Base-by-base conservation (phyloP, 2,888 invertebrate species). In the Mechanitis mazaeus region DNA sequence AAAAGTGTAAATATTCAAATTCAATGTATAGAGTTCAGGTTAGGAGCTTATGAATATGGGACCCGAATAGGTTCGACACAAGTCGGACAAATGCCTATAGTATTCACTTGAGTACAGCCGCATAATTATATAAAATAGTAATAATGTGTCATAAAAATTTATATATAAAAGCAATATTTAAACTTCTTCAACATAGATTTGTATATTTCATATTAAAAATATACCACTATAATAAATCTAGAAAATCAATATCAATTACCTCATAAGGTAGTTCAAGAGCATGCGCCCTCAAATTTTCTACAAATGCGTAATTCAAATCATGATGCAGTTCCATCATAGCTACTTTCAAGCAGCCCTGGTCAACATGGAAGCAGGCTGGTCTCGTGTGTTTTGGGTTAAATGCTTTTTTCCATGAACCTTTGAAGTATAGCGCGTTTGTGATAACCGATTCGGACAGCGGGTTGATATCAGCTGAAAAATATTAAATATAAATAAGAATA, bases 381-480 rank as follows among this genome's bases (percentile, higher is more conserved):
- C 71, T 74, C 0, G 94, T 94, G 28, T 75, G 71, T 3, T 75
- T 77, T 11, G 80, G 77, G 70, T 93, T 85, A 71, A 94, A 94
- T 1, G 91, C 76, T 33, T 87, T 77, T 59, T 87, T 77, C 94
- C 94, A 94, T 1, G 75, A 74, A 53, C 93, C 93, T 76, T 93
- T 94, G 83, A 94, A 94, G 79, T 92, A 94, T 9, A 94, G 72
- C 0, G 93, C 93, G 67, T 94, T 94, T 0, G 92, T 86, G 20
- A 94, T 70, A 0, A 94, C 59, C 54, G 94, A 74, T 56, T 90
- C 85, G 0, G 92, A 85, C 3, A 89, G 77, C 0, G 90, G 78
- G 33, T 78, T 77, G 11, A 93, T 74, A 54, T 82, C 81, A 5
- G 74, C 93, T 93, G 78, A 47, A 88, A 85, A 56, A 45, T 6